A percentile compares a stretch with the other conserved stretches of the same genome.
Conservation (phyloP, 2,797 vertebrate species). For the Gymnocypris eckloni region DNA sequence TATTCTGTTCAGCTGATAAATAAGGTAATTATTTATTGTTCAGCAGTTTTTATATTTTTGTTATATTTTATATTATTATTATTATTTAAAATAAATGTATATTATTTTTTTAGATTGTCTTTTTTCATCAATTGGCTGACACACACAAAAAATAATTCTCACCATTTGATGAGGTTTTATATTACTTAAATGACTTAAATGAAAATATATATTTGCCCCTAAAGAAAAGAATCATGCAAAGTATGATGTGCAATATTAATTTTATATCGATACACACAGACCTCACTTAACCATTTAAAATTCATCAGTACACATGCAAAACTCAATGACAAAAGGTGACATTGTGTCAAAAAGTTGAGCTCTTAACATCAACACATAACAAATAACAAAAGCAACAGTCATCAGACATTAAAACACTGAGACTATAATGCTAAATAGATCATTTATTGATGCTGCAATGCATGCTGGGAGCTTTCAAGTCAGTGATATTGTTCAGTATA, state of each 20-base stretch:
- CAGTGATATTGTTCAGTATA: neutral
- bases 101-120: neutral
- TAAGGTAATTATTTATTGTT: neutral
- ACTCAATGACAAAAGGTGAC: no score
- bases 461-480: neutral
- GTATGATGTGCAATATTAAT: neutral
- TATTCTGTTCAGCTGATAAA: neutral
- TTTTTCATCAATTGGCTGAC: neutral
- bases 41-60: neutral
- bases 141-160: neutral
- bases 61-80: neutral
- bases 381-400: neutral
- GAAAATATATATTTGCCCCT: neutral
- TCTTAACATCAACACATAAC: neutral
- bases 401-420: neutral
- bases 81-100: neutral
- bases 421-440: neutral
- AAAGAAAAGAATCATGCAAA: neutral
- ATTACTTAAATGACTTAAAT: neutral
- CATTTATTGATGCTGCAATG: neutral
- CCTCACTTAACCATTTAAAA: neutral
- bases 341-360: neutral
- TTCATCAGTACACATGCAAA: neutral
- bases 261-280: neutral
- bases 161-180: neutral